Percentiles rank a stretch among this genome's conserved stretches.
Evolutionary conservation across 2,797 vertebrate genomes (phyloP).

Genomic region (Protonibea diacanthus): DNA sequence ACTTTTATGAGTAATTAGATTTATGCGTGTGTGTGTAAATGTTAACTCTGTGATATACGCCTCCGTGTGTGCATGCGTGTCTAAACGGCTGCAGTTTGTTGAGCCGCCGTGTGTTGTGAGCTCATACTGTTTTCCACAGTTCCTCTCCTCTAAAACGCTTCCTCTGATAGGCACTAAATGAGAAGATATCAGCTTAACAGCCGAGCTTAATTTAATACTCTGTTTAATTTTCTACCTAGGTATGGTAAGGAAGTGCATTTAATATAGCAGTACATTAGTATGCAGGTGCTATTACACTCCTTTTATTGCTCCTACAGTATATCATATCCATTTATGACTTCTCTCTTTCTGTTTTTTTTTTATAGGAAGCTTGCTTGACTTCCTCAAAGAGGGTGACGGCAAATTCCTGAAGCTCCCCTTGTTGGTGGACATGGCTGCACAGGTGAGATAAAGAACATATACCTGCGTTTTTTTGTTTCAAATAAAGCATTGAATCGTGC

Average conservation of each 20-base stretch:
- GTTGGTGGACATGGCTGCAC: constrained; percentile 97
- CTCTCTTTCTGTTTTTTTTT: constrained; percentile 31
- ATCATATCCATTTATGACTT: constrained; percentile 28
- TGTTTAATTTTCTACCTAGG: constrained; percentile 6
- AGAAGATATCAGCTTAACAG: constrained; percentile 15
- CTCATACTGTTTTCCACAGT: constrained; percentile 18
- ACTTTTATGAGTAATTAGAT: constrained; percentile 57
- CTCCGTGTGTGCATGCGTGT: not conserved
- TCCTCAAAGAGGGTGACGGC: constrained; percentile 96
- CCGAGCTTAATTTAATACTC: constrained; percentile 42
- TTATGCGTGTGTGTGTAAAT: constrained; percentile 50
- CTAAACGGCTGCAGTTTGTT: constrained; percentile 25
- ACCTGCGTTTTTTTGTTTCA: not conserved
- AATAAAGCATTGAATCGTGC: not conserved
- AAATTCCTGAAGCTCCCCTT: constrained; percentile 95
- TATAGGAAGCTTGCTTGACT: constrained; percentile 94
- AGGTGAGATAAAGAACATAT: constrained; percentile 83
- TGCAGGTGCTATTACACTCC: not conserved
- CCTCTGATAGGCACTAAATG: constrained; percentile 4
- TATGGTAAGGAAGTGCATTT: not conserved
- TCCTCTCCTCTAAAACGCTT: not conserved
- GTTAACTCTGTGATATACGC: constrained; percentile 41
- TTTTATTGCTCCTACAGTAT: constrained; percentile 26
- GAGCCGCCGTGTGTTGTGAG: constrained; percentile 23
- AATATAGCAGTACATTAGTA: constrained; percentile 17